Percentiles rank a stretch among this genome's conserved stretches.
Evolutionary conservation across 2,113 vertebrate species (phyloP).

Genomic region (Archocentrus centrarchus): DNA sequence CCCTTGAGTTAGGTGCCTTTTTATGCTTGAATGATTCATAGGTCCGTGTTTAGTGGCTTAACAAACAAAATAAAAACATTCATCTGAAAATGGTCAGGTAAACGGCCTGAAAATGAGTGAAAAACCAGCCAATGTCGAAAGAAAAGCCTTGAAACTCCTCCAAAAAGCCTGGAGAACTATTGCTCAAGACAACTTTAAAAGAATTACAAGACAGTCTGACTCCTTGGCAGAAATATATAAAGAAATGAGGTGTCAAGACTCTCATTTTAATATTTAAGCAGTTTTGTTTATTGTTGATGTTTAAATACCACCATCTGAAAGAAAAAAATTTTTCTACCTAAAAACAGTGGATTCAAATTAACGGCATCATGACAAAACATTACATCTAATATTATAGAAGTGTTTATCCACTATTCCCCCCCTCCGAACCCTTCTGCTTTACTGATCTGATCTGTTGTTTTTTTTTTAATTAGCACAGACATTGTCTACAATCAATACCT

Average conservation of each 20-base stretch:
- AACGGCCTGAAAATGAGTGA: not conserved
- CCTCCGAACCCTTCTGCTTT: too few relatives aligned
- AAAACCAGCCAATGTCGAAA: not conserved
- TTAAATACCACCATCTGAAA: not conserved
- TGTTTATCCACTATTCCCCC: too few relatives aligned
- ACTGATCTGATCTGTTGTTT: too few relatives aligned
- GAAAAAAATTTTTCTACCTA: not conserved
- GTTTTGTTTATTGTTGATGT: not conserved
- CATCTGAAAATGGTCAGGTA: not conserved
- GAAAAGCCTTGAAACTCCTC: not conserved
- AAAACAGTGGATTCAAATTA: not conserved
- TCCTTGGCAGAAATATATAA: too few relatives aligned
- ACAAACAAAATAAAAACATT: not conserved
- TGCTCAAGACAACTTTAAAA: too few relatives aligned
- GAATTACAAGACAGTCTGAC: too few relatives aligned
- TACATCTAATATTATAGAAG: not conserved
- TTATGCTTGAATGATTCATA: conserved; percentile 11
- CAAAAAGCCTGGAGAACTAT: not conserved
- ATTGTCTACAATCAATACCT: too few relatives aligned
- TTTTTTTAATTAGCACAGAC: too few relatives aligned
- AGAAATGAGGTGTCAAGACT: not conserved
- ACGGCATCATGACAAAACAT: not conserved
- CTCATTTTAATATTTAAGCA: not conserved
- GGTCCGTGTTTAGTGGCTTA: not conserved
- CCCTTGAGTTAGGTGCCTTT: not conserved